These are phyloP conservation scores for Nesidiocoris tenuis DNA, from an alignment of 2,888 invertebrate genomes.

Conservation along the genomic window DNA sequence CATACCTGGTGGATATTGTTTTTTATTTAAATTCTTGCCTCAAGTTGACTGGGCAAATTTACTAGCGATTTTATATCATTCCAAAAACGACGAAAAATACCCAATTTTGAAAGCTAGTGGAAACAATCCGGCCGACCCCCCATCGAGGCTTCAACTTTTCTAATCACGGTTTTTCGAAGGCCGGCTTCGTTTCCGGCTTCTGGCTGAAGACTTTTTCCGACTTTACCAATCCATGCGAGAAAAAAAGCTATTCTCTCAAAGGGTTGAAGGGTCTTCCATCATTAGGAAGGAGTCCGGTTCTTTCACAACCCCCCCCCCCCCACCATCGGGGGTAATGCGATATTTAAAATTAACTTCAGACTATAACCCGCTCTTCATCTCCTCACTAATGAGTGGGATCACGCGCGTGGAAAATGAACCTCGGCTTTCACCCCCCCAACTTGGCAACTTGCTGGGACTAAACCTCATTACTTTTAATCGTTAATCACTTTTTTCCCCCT, in stretches of 20 bases:
- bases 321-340: slow-evolving; percentile 26
- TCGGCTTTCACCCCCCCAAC: background rate
- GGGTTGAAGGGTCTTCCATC: slow-evolving; percentile 11
- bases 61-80: too few relatives aligned
- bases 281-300: slow-evolving; percentile 23
- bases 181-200: too few relatives aligned
- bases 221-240: background rate
- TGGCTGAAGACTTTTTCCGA: background rate
- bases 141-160: too few relatives aligned
- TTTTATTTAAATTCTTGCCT: too few relatives aligned
- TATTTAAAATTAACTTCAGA: slow-evolving; percentile 40
- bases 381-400: slow-evolving; percentile 19
- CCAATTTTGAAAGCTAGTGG: too few relatives aligned
- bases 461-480: background rate
- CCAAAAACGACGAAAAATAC: too few relatives aligned
- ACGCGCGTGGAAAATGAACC: slow-evolving; percentile 35
- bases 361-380: slow-evolving; percentile 6
- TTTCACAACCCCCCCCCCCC: background rate
- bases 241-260: background rate
- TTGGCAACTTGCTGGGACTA: background rate
- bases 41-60: too few relatives aligned
- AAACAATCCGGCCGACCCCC: too few relatives aligned
- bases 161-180: too few relatives aligned
- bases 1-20: too few relatives aligned
- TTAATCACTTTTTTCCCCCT: background rate